Evolutionary conservation across 1,140 invertebrate genomes (phyloP), one percentile per base, ranked within the genome.

Genomic region (Chelonus insularis): DNA sequence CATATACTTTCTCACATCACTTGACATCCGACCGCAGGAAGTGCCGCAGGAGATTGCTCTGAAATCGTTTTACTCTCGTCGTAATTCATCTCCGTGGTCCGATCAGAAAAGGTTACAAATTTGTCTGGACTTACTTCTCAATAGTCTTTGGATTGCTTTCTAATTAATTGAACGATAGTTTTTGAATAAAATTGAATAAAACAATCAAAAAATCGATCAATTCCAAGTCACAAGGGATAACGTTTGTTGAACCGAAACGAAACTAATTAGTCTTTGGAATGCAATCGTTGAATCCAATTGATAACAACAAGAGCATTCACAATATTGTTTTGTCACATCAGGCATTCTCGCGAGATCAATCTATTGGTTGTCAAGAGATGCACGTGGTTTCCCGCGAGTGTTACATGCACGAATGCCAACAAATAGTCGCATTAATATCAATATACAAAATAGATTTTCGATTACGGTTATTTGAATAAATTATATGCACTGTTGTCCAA

Each of bases 61-160:
- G 68, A 72, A 77, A 76, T 76, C 66, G 74, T 72, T 77, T 77
- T 76, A 74, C 66, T 58, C 70, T 67, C 62, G 63, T 20, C 68
- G 67, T 77, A 77, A 73, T 72, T 75, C 72, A 76, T 76, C 73
- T 75, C 71, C 69, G 68, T 58, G 64, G 66, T 70, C 68, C 68
- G 65, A 72, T 70, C 65, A 9, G 7, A 61, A 67, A 52, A 20
- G 56, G 25, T 43, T 23, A 52, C 37, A 60, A 54, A 45, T 58
- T 60, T 16, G 50, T 45, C 36, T 52, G 21, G 48, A 60, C 36
- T 52, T 34, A 12, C 54, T 54, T 25, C 29, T 54, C 12, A n/a
- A n/a, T n/a, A n/a, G n/a, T n/a, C n/a, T n/a, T n/a, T n/a, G n/a
- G n/a, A n/a, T n/a, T n/a, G n/a, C n/a, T n/a, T n/a, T n/a, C n/a